phyloP scores from a whole-genome alignment of 2,113 vertebrate species.

The Chionis minor region DNA sequence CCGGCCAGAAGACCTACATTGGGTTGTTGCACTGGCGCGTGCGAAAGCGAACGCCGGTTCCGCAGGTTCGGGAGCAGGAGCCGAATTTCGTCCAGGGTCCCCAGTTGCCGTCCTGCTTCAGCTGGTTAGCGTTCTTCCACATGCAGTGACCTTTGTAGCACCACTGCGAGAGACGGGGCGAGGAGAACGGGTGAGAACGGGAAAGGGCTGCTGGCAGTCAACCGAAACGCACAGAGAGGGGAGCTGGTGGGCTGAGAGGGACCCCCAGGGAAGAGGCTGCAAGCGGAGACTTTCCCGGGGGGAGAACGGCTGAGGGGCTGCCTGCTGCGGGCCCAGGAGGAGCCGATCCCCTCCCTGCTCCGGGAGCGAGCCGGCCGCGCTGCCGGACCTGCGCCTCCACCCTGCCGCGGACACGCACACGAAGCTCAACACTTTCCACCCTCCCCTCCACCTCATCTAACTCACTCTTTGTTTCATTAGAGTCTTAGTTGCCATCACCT shows the following conservation, averaged over 20 bases:
- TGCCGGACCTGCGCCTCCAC: no score
- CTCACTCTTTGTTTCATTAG: neutral
- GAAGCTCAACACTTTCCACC: neutral
- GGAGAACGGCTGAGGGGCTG: neutral
- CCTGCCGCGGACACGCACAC: rapidly evolving
- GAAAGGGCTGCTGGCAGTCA: rapidly evolving
- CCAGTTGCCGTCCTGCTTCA: conserved; percentile 94
- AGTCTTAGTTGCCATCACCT: neutral
- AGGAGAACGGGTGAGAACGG: neutral
- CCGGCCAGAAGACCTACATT: conserved; percentile 72
- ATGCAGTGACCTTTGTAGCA: conserved; percentile 99
- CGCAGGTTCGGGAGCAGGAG: conserved; percentile 92
- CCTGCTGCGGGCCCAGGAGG: no score
- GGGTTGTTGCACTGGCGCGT: conserved; percentile 95
- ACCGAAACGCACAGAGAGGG: no score
- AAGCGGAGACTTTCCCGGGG: neutral
- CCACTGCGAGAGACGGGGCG: conserved; percentile 77
- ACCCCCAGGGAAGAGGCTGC: no score
- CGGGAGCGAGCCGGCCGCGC: no score
- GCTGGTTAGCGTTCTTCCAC: conserved; percentile 94
- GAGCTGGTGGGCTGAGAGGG: no score
- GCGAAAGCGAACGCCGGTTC: conserved; percentile 90
- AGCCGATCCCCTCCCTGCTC: neutral
- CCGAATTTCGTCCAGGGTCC: conserved; percentile 91
- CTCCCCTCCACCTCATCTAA: neutral